A percentile compares a stretch with the other conserved stretches of the same genome.
Conservation (phyloP, 53 echinoderm and acorn worm species). For the Temnopleurus reevesii region DNA sequence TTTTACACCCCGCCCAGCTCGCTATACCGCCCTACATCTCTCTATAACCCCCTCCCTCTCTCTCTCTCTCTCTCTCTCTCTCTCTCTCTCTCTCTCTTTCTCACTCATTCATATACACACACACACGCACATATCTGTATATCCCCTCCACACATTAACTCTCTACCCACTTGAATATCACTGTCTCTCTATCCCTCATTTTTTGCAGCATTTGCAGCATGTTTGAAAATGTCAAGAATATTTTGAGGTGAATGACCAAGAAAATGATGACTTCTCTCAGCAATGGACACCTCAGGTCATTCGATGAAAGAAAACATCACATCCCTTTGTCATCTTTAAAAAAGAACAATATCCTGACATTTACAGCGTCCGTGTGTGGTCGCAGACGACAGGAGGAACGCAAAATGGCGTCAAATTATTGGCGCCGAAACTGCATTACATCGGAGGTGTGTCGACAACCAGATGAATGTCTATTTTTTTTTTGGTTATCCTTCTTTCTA, state of each 20-base stretch:
- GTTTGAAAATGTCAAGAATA: not conserved
- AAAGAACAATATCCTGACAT: not conserved
- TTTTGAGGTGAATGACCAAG: slow-evolving; percentile 15
- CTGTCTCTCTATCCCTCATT: not conserved
- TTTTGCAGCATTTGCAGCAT: too few relatives aligned
- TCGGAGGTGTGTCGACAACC: too few relatives aligned
- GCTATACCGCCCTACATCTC: too few relatives aligned
- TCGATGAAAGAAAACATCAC: not conserved
- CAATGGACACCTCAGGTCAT: not conserved
- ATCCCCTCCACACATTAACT: too few relatives aligned
- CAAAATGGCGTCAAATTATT: too few relatives aligned
- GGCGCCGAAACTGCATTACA: too few relatives aligned
- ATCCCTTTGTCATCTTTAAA: not conserved
- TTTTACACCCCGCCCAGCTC: too few relatives aligned
- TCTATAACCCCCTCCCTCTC: not conserved
- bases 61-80: not conserved
- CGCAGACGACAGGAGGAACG: too few relatives aligned
- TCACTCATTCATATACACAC: not conserved
- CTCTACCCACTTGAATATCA: not conserved
- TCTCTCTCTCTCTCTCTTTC: too few relatives aligned
- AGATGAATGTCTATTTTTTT: too few relatives aligned
- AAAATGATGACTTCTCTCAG: not conserved
- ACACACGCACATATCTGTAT: not conserved
- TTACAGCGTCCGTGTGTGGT: too few relatives aligned
- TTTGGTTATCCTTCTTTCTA: too few relatives aligned